Base-by-base conservation (phyloP, 2,113 vertebrate genomes). In the Brevimyrus niger region DNA sequence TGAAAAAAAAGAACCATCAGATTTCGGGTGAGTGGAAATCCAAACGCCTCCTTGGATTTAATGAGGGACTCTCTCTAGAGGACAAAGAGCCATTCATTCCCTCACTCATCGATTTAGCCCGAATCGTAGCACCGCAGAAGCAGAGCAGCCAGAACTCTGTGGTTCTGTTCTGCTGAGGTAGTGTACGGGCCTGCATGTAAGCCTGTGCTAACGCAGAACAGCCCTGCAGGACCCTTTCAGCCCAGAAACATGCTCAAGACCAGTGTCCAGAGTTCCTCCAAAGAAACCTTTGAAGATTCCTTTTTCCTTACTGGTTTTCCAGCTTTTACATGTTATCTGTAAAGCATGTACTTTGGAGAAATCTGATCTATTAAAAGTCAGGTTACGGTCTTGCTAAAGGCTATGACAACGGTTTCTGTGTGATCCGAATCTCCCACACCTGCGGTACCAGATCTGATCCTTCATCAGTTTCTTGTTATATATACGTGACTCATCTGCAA, bases 41-140 rank as follows among this genome's bases (percentile, higher is more conserved):
- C 92, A 94, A 95, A 94, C 93, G 94, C 90, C 90, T 89, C 89
- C 91, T 80, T 9, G 87, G 89, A 89, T 93, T 94, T 94, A 92
- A 92, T 90, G 92, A 93, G 92, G 93, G 94, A 95, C 93, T 83
- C 91, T 93, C 91, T 92, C 87, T 84, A 42, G 84, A 90, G 94
- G 95, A 96, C 95, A 96, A 96, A 93, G 94, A 93, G 90, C 92
- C 92, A 95, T 95, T 96, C 94, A 95, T 95, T 69, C 61, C 61
- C 61, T 31, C 61, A 11, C n/a, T 90, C 90, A 38, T 88, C 90
- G 93, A 94, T 94, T 94, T 93, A 94, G 93, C 91, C 2, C 91
- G 92, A 94, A 90, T 91, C 88, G 89, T 88, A 91, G 88, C 89
- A 69, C 88, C 23, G 90, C 90, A 90, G 92, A 91, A 86, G 91